phyloP scores from a whole-genome alignment of 2,888 invertebrate genomes.

The Eucriotettix oculatus region DNA sequence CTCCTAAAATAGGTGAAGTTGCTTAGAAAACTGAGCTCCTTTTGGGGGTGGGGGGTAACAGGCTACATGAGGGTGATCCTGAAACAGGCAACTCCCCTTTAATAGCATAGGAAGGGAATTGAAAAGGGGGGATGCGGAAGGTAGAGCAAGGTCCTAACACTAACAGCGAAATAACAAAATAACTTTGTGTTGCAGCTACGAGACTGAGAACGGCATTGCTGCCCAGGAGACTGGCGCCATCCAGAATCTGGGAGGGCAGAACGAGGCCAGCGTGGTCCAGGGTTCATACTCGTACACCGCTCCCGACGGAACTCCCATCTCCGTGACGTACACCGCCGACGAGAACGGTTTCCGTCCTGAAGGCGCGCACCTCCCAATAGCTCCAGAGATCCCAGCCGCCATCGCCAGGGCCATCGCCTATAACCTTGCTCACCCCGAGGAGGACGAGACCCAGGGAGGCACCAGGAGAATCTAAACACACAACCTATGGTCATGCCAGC shows the following conservation, averaged over 20 bases:
- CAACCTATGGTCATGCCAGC: not conserved
- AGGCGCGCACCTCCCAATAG: conserved; percentile 28
- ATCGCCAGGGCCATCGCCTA: conserved; percentile 26
- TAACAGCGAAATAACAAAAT: no score
- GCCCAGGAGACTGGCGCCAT: conserved; percentile 39
- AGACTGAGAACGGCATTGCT: conserved; percentile 39
- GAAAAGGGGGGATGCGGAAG: no score
- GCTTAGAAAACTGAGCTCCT: no score
- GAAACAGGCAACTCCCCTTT: no score
- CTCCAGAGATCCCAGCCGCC: conserved; percentile 27
- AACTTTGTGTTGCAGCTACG: conserved; percentile 25
- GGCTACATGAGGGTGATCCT: no score
- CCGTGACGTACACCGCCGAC: conserved; percentile 47
- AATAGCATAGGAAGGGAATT: no score
- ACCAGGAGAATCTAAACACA: not conserved
- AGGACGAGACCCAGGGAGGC: conserved; percentile 17
- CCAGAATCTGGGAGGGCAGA: conserved; percentile 35
- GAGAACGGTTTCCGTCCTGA: conserved; percentile 51
- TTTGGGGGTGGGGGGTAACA: no score
- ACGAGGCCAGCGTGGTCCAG: conserved; percentile 20
- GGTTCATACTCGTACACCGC: conserved; percentile 51
- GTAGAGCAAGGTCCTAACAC: no score
- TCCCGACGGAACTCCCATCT: conserved; percentile 47
- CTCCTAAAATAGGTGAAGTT: no score
- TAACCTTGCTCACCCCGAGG: conserved; percentile 29